Conservation (phyloP, 2,888 invertebrate species). For the Drosophila glabriapex region DNA sequence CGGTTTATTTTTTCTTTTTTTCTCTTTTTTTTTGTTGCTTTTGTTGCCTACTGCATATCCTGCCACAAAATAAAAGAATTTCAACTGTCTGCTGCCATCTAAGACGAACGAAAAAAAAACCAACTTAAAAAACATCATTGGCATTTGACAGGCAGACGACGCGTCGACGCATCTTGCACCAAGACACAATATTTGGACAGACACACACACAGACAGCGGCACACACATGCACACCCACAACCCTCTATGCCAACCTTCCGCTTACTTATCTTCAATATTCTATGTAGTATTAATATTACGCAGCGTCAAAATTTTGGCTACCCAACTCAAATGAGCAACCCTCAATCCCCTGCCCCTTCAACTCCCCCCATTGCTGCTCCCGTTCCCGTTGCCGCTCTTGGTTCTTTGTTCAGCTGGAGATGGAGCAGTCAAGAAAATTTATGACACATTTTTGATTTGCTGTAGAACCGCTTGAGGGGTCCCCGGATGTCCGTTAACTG, state of each 20-base stretch:
- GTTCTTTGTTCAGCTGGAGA: constrained; percentile 22
- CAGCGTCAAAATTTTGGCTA: constrained; percentile 55
- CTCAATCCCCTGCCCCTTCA: background rate
- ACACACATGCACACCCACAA: background rate
- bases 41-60: constrained; percentile 26
- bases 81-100: constrained; percentile 54
- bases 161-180: constrained; percentile 24
- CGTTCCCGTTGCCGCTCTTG: background rate
- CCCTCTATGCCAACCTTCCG: background rate
- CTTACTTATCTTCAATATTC: background rate
- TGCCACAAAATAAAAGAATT: constrained; percentile 35
- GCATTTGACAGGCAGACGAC: constrained; percentile 71
- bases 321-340: constrained; percentile 47
- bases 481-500: constrained; percentile 48
- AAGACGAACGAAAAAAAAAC: constrained; percentile 27
- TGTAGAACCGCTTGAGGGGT: constrained; percentile 14
- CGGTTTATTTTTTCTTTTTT: background rate
- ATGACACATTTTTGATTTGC: constrained; percentile 35
- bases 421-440: constrained; percentile 19
- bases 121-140: constrained; percentile 64
- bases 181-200: background rate
- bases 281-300: constrained; percentile 51
- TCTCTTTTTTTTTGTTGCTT: background rate
- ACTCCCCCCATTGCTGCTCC: background rate
- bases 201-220: background rate